Base-by-base conservation (phyloP, 2,797 vertebrate genomes). In the Microctenopoma stevenorrisi region DNA sequence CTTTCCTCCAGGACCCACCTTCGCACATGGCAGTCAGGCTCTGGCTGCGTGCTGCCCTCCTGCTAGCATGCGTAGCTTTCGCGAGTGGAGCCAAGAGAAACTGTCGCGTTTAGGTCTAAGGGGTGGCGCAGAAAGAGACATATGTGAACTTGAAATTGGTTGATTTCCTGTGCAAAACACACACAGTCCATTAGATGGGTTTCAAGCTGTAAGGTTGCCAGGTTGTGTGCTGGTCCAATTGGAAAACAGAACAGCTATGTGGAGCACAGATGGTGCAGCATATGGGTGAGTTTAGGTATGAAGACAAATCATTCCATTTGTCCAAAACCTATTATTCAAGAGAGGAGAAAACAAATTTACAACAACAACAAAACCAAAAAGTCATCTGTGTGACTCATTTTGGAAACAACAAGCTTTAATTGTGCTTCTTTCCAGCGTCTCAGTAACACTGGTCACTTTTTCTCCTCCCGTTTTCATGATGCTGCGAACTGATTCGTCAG, bases 221-320 rank as follows among this genome's bases (percentile, higher is more conserved):
- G 84, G 68, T 72, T 26, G 65, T 55, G 81, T 18, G 69, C 64
- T 30, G 76, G 69, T 90, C 86, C 82, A 88, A 81, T 60, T 76
- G 83, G 80, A 73, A 47, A 67, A 68, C 71, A 72, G 66, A 82
- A 67, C 55, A 47, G 83, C 64, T 87, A 73, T 85, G 81, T 67
- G 81, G 76, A 82, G 82, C 85, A 88, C 89, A 90, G 86, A 90
- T 90, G 88, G 89, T 12, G 25, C 59, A 73, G 86, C 85, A 88
- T 88, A 88, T 84, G 83, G 85, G 74, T 22, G 67, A 81, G 54
- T 89, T 86, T 63, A 87, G 58, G 64, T 74, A 60, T 74, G 57
- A 86, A 85, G 69, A 43, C 44, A 68, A 73, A 73, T 53, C 13
- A 28, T 80, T 72, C 56, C 12, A 58, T 79, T 87, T 72, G 63